These are phyloP conservation scores for Balearica regulorum DNA, from an alignment of 2,797 vertebrate genomes.

Conservation along the genomic window DNA sequence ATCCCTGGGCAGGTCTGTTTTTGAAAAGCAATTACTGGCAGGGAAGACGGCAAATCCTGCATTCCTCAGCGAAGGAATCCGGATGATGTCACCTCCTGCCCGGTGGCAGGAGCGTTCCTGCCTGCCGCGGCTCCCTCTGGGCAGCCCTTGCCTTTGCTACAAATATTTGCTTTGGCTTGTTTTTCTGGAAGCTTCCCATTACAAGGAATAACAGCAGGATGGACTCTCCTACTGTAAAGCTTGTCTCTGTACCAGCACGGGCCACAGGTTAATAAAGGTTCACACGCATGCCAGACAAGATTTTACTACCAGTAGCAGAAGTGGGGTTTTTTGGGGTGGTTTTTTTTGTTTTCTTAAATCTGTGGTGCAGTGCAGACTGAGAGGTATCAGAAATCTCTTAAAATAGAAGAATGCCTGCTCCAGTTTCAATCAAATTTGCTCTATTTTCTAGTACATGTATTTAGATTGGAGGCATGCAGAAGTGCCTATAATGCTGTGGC, in stretches of 20 bases:
- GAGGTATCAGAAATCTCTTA: background rate
- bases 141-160: constrained; percentile 6
- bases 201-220: constrained; percentile 40
- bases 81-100: constrained; percentile 45
- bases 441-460: background rate
- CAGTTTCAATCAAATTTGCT: background rate
- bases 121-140: background rate
- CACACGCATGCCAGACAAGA: background rate
- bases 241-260: background rate
- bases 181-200: background rate
- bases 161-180: constrained; percentile 57
- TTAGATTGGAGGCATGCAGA: background rate
- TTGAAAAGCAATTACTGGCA: background rate
- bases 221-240: background rate
- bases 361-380: background rate
- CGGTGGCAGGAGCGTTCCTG: background rate
- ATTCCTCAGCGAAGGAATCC: constrained; percentile 32
- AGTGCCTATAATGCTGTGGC: background rate
- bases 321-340: fast-evolving
- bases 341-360: background rate
- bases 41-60: background rate
- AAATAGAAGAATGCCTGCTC: background rate
- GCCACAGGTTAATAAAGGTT: background rate
- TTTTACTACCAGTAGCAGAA: background rate
- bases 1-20: constrained; percentile 4